Conservation (phyloP, 1,140 invertebrate species). For the Eubasilissa regina region DNA sequence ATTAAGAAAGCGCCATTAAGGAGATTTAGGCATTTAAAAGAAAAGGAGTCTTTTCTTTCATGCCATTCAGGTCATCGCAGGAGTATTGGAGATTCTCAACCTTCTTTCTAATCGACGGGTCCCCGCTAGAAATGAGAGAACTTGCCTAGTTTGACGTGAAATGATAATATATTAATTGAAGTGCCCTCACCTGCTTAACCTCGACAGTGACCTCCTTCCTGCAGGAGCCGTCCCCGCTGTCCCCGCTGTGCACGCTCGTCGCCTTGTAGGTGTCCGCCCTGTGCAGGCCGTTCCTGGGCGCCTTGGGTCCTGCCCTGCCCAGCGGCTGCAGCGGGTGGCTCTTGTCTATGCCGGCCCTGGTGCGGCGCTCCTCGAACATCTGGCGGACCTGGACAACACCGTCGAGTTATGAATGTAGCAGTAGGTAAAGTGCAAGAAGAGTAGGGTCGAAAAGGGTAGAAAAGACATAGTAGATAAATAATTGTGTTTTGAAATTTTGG, state of each 20-base stretch:
- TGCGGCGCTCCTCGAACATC: conserved; percentile 85
- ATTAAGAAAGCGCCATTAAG: too few relatives aligned
- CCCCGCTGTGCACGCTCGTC: conserved; percentile 17
- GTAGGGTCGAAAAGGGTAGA: not conserved
- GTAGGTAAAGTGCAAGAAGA: not conserved
- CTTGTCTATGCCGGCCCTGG: conserved; percentile 83
- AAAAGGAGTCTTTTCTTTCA: too few relatives aligned
- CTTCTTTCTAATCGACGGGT: too few relatives aligned
- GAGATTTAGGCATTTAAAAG: too few relatives aligned
- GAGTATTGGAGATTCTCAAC: too few relatives aligned
- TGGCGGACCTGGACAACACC: conserved; percentile 75
- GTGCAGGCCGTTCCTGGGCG: conserved; percentile 54
- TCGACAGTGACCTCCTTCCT: conserved; percentile 49
- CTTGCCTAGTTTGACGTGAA: too few relatives aligned
- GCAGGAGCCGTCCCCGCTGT: conserved; percentile 11
- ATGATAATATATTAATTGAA: too few relatives aligned
- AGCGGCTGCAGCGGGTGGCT: conserved; percentile 86
- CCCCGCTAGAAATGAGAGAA: too few relatives aligned
- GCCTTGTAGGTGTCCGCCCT: not conserved
- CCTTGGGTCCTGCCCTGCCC: conserved; percentile 64
- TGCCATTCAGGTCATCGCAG: too few relatives aligned
- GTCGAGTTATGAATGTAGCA: not conserved
- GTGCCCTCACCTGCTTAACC: conserved; percentile 46
- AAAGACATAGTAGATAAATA: not conserved
- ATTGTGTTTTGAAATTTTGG: not conserved